Percentiles rank a stretch among this genome's conserved stretches.
Conservation (phyloP, 2,797 vertebrate species). For the Falco columbarius region DNA sequence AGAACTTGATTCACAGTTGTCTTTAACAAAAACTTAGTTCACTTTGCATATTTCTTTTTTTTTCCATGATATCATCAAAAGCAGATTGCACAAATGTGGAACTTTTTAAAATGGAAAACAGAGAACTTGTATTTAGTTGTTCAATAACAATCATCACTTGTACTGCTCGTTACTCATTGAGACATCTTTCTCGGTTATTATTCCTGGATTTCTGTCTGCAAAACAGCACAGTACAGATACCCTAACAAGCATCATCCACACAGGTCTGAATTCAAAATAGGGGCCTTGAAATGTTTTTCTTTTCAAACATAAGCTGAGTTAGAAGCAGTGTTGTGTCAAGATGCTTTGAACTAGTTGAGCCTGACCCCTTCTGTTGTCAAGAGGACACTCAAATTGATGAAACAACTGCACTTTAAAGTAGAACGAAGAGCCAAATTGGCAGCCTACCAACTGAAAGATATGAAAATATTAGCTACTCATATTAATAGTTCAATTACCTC, state of each 20-base stretch:
- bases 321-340: neutral
- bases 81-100: neutral
- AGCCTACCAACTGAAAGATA: neutral
- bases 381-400: neutral
- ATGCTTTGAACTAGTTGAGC: neutral
- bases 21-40: neutral
- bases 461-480: neutral
- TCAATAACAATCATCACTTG: neutral
- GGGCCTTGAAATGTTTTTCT: neutral
- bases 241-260: neutral
- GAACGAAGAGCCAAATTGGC: neutral
- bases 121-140: neutral
- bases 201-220: neutral
- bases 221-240: neutral
- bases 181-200: neutral
- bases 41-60: neutral
- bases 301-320: neutral
- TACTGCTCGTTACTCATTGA: neutral
- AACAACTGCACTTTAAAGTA: neutral
- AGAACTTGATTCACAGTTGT: neutral
- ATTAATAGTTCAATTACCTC: neutral
- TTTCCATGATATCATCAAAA: neutral
- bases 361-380: neutral
- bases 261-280: neutral
- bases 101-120: neutral